These are phyloP conservation scores for Cyaniris semiargus DNA, from an alignment of 2,888 invertebrate species.

Conservation along the genomic window DNA sequence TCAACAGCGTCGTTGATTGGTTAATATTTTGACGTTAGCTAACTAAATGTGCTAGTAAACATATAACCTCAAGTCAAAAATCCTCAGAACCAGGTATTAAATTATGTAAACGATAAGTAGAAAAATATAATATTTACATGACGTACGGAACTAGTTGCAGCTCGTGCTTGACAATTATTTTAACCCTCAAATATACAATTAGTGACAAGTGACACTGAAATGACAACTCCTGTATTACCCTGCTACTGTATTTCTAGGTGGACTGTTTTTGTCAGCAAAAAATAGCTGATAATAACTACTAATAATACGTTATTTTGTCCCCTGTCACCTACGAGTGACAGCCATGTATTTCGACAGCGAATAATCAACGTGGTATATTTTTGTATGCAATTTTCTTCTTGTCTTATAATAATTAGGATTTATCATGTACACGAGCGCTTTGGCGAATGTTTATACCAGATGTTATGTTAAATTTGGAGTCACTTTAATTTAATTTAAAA, in stretches of 20 bases:
- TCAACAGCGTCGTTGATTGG: too few species aligned
- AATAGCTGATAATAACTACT: not conserved
- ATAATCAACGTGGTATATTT: not conserved
- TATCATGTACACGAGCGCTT: not conserved
- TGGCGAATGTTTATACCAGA: not conserved
- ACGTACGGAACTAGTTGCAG: not conserved
- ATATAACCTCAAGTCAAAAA: too few species aligned
- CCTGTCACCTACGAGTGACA: constrained; percentile 11
- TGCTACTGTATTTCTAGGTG: not conserved
- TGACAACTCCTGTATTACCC: not conserved
- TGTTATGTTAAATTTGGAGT: too few species aligned
- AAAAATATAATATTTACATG: not conserved
- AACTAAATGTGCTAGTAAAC: too few species aligned
- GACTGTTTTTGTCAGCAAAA: not conserved
- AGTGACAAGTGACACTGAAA: not conserved
- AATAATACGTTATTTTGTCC: not conserved
- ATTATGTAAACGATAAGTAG: not conserved
- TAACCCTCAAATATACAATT: constrained; percentile 9
- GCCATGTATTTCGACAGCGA: not conserved
- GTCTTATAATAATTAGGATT: not conserved
- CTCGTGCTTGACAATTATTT: not conserved
- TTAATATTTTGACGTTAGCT: too few species aligned
- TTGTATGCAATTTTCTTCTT: not conserved
- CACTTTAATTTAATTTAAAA: too few species aligned
- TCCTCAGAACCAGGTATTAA: too few species aligned